phyloP scores from a whole-genome alignment of 1,140 invertebrate species.

The Oryzaephilus surinamensis region DNA sequence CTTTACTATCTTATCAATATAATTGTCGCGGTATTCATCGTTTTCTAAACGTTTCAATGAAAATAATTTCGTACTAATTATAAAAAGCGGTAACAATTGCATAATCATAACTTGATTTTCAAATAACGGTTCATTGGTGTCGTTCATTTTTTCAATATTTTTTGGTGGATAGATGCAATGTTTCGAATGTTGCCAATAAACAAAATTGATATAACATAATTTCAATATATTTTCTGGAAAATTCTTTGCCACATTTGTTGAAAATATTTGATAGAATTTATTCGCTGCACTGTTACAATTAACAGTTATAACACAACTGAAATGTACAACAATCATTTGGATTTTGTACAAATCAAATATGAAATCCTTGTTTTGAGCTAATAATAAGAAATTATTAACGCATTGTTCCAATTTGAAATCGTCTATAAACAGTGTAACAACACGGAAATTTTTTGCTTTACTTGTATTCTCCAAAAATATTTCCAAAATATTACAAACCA shows the following conservation, averaged over 20 bases:
- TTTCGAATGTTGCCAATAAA: constrained; percentile 29
- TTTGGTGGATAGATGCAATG: constrained; percentile 37
- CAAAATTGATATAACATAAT: constrained; percentile 12
- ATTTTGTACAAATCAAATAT: constrained; percentile 18
- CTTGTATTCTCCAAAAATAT: constrained; percentile 24
- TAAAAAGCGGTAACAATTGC: constrained; percentile 49
- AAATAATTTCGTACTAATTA: constrained; percentile 38
- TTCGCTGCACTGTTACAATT: neutral
- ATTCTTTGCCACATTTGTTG: constrained; percentile 1
- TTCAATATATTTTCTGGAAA: constrained; percentile 13
- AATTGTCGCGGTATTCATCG: constrained; percentile 48
- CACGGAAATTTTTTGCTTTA: constrained; percentile 18
- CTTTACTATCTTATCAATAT: constrained; percentile 50
- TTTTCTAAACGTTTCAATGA: constrained; percentile 20
- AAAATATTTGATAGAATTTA: constrained; percentile 1
- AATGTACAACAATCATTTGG: constrained; percentile 10
- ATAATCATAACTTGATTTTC: constrained; percentile 46
- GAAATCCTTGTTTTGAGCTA: constrained; percentile 18
- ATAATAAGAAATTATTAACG: constrained; percentile 14
- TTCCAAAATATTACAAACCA: constrained; percentile 36
- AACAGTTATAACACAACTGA: constrained; percentile 10
- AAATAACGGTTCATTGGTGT: constrained; percentile 36
- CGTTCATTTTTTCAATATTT: constrained; percentile 12
- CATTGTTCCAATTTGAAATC: constrained; percentile 15
- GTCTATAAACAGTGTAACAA: constrained; percentile 3